phyloP scores from a whole-genome alignment of 2,113 vertebrate species.

The Cyprinus carpio region DNA sequence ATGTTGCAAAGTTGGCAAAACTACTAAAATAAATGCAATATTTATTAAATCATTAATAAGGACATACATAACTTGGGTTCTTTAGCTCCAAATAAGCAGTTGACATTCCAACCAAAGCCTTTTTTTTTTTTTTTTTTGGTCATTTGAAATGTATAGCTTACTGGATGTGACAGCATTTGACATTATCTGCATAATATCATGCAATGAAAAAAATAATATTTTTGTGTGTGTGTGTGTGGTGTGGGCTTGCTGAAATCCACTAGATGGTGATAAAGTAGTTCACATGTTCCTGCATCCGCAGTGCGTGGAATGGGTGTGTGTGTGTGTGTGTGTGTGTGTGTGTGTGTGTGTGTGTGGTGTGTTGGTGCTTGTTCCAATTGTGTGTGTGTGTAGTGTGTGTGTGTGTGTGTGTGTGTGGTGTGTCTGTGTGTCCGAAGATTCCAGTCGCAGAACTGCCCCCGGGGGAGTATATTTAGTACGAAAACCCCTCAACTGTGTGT shows the following conservation, averaged over 20 bases:
- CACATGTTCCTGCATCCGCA: neutral
- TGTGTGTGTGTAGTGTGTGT: no score
- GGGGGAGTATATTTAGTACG: constrained; percentile 27
- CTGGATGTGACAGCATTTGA: neutral
- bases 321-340: no score
- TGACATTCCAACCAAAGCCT: neutral
- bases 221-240: neutral
- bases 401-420: neutral
- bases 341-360: no score
- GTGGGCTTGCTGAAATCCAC: no score
- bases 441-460: neutral
- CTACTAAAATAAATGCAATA: neutral
- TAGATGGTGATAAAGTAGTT: no score
- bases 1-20: neutral
- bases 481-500: constrained; percentile 15
- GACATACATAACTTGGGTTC: neutral
- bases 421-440: neutral
- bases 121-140: neutral
- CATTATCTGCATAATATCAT: neutral
- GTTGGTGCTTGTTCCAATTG: no score
- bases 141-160: neutral
- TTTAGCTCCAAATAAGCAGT: neutral
- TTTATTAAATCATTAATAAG: neutral
- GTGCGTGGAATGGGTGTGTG: neutral
- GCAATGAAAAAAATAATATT: neutral